Evolutionary conservation across 2,797 vertebrate genomes (phyloP), one percentile per base, ranked within the genome.

Genomic region (Argyrosomus regius): DNA sequence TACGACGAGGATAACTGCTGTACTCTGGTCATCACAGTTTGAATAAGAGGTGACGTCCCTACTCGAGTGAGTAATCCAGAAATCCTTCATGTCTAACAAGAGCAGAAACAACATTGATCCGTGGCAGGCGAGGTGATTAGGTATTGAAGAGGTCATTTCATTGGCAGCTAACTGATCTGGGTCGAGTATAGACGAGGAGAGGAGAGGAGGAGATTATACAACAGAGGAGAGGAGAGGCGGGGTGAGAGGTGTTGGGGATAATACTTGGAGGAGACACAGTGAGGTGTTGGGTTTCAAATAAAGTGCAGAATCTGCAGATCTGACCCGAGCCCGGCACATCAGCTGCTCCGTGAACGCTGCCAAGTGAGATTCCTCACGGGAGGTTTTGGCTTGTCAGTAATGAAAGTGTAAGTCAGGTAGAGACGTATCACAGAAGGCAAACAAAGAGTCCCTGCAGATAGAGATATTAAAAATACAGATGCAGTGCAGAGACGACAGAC

Each of bases 221-320:
- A 56, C 58, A 62, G 66, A 16, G 57, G 50, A 35, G 57, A 66
- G 14, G 22, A 18, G 50, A 22, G 28, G 54, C 50, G 50, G 39
- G 43, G 57, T 49, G 48, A 57, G 58, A 77, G 65, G 82, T 70
- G 72, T 49, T 48, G 43, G 71, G 64, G 49, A 61, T 86, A 18
- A 76, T 63, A 70, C 50, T 3, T 43, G 73, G 20, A 72, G 72
- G 73, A 60, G 78, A 75, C 82, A 73, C 54, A 68, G 66, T 61
- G 80, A 56, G 83, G 89, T 56, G 81, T 92, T 59, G 61, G 70
- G 75, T 93, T 93, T 90, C 84, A 87, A 68, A 84, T n/a, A 82
- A 88, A 87, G 62, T 93, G 91, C 91, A 75, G 91, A 92, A 77
- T 93, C 68, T 78, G 94, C 92, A 92, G 86, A 88, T 91, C 75